These are phyloP conservation scores for Oxytorus armatus DNA, from an alignment of 2,888 invertebrate species.

Conservation along the genomic window DNA sequence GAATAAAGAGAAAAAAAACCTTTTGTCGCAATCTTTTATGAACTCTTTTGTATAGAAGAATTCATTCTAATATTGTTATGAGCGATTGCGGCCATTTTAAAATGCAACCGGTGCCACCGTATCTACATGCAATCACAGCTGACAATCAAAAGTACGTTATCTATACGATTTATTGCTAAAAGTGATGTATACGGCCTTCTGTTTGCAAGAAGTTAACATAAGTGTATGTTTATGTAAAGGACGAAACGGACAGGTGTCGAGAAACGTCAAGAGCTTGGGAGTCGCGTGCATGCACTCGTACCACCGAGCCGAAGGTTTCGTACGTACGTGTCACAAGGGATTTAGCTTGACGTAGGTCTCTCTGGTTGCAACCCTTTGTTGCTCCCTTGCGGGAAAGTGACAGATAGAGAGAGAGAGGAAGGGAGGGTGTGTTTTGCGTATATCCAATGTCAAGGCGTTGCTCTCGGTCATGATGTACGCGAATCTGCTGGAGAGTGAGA, in stretches of 20 bases:
- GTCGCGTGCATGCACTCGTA: slow-evolving; percentile 45
- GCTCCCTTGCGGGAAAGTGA: background rate
- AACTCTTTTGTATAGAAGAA: background rate
- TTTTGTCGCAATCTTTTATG: background rate
- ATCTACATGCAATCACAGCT: background rate
- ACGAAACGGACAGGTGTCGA: slow-evolving; percentile 45
- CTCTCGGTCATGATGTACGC: background rate
- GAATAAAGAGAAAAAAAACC: background rate
- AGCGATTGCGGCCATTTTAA: background rate
- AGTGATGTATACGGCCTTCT: background rate
- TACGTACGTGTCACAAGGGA: slow-evolving; percentile 31
- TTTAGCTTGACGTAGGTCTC: slow-evolving; percentile 23
- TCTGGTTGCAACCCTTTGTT: slow-evolving; percentile 36
- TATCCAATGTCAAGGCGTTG: slow-evolving; percentile 28
- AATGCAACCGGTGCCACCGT: background rate
- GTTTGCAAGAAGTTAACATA: background rate
- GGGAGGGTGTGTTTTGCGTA: slow-evolving; percentile 38
- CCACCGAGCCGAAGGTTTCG: slow-evolving; percentile 10
- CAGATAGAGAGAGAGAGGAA: background rate
- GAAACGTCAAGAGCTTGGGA: slow-evolving; percentile 36
- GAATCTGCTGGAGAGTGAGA: background rate
- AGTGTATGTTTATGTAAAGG: background rate
- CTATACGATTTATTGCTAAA: background rate
- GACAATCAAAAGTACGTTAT: background rate
- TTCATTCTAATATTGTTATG: background rate